Base-by-base conservation (phyloP, 53 echinoderm and acorn worm species). In the Luidia sarsii region DNA sequence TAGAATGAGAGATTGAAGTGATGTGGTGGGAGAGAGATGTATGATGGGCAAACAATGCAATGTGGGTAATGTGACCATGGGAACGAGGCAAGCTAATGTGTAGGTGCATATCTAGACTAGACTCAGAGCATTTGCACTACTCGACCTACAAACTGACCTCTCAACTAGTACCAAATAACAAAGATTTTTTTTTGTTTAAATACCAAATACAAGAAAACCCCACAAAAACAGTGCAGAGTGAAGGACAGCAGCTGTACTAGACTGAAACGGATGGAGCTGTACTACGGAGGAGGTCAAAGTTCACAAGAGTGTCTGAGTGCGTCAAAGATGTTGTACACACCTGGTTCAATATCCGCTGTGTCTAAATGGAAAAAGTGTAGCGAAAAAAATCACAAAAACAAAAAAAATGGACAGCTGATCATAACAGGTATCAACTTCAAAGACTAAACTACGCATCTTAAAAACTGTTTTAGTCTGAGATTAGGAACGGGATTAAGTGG, bases 301-400 rank as follows among this genome's bases (percentile, higher is more conserved):
- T 25, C 11, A 65, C 34, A 61, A 30, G 31, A 46, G 65, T 65
- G 65, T 65, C 37, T n/a, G 19, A 65, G 65, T 57, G 59, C 45
- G 14, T 37, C 60, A 20, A 59, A 59, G 30, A 72, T 52, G 21
- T 29, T 46, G 11, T 77, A 77, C 77, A 55, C 77, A 77, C 77
- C 77, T 77, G 55, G 60, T 21, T 59, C 77, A 57, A 43, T 77
- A 48, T 77, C 77, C 77, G 30, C 38, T 16, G 33, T 45, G 61
- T 77, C 77, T 77, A 59, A 32, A 77, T 32, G 61, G 41, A 31
- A 77, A 41, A 11, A 41, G 6, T 7, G 11, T 7, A 41, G 11
- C 6, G 11, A 41, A 41, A 41, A 7, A 11, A 11, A 41, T 41
- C 6, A 41, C 41, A 7, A 11, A 41, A 11, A 41, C 6, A 11